phyloP scores from a whole-genome alignment of 2,888 invertebrate species.

The Conchocele bisecta region DNA sequence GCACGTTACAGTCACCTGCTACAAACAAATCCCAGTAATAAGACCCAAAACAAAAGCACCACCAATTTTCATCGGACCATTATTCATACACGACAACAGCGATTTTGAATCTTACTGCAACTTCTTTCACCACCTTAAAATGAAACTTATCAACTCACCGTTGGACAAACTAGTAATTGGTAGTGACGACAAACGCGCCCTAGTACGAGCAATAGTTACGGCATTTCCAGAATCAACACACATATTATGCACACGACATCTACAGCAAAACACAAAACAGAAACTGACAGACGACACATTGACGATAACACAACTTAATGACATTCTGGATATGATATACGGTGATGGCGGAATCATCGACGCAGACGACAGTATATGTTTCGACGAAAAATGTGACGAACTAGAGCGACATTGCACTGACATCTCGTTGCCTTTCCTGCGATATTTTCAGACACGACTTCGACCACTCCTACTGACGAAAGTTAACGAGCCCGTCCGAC shows the following conservation, averaged over 20 bases:
- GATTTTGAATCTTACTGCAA: conserved; percentile 44
- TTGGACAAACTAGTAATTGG: conserved; percentile 11
- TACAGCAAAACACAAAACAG: conserved; percentile 18
- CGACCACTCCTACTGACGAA: conserved; percentile 4
- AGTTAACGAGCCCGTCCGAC: neutral
- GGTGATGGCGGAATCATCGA: conserved; percentile 19
- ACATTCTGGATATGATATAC: conserved; percentile 21
- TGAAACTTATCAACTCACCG: conserved; percentile 15
- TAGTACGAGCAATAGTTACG: conserved; percentile 9
- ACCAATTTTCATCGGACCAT: conserved; percentile 50
- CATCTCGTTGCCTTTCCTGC: conserved; percentile 7
- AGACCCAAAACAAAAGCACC: conserved; percentile 7
- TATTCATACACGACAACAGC: conserved; percentile 46
- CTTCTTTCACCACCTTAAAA: conserved; percentile 36
- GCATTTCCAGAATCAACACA: conserved; percentile 13
- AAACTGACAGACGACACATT: conserved; percentile 27
- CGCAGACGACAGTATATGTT: conserved; percentile 19
- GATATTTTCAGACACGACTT: conserved; percentile 21
- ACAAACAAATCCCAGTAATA: conserved; percentile 33
- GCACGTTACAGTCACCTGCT: conserved; percentile 42
- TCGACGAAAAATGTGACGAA: conserved; percentile 37
- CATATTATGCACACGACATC: conserved; percentile 23
- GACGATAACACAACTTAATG: neutral
- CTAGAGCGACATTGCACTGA: neutral
- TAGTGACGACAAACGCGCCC: conserved; percentile 21